A percentile compares a stretch with the other conserved stretches of the same genome.
phyloP scores from a whole-genome alignment of 2,797 vertebrate genomes.

The Myotis pilosus region DNA sequence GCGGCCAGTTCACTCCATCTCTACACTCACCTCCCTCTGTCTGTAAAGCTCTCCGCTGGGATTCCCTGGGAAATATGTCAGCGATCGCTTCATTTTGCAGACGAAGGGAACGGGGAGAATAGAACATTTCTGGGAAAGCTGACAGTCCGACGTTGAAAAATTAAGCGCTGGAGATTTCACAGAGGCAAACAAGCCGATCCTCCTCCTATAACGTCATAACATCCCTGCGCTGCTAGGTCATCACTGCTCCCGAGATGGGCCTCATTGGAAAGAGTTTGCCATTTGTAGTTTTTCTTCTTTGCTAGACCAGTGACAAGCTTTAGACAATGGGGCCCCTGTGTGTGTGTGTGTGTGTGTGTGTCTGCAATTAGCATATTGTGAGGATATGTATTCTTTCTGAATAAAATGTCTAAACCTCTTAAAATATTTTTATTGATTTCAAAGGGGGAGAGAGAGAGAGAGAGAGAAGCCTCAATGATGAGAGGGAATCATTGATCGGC shows the following conservation, averaged over 20 bases:
- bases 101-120: constrained; percentile 55
- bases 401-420: neutral
- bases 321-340: neutral
- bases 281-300: constrained; percentile 2
- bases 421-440: too few relatives aligned
- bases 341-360: neutral
- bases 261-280: neutral
- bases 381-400: neutral
- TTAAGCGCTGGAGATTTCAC: constrained; percentile 46
- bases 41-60: constrained; percentile 55
- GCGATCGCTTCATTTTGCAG: constrained; percentile 67
- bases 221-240: neutral
- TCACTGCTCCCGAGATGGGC: neutral
- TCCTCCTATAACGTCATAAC: neutral
- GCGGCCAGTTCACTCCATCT: constrained; percentile 4
- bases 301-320: neutral
- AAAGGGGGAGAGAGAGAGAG: too few relatives aligned
- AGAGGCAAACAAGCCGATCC: constrained; percentile 36
- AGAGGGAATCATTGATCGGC: too few relatives aligned
- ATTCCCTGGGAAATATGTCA: constrained; percentile 67
- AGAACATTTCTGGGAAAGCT: constrained; percentile 52
- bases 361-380: neutral
- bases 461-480: too few relatives aligned
- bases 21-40: constrained; percentile 59
- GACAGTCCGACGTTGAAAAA: constrained; percentile 50